A percentile compares a stretch with the other conserved stretches of the same genome.
phyloP scores from a whole-genome alignment of 2,888 invertebrate genomes.

The Invenusta paracnida region DNA sequence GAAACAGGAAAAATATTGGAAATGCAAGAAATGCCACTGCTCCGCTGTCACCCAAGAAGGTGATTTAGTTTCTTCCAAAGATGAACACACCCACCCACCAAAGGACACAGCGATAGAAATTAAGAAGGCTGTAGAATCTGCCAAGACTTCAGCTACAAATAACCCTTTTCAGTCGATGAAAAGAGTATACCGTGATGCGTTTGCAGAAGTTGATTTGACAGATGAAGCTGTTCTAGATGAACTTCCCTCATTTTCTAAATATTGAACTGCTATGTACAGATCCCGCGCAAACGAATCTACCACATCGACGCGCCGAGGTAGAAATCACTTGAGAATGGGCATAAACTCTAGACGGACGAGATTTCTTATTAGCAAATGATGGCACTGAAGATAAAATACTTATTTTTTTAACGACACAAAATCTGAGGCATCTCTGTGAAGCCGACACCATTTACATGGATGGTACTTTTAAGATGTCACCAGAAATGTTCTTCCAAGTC shows the following conservation, averaged over 20 bases:
- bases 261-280: not conserved
- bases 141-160: not conserved
- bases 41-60: no score
- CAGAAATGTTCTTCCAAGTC: no score
- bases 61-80: no score
- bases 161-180: not conserved
- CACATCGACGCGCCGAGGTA: constrained; percentile 2
- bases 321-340: not conserved
- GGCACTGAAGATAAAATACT: not conserved
- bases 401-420: no score
- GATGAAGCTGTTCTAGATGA: not conserved
- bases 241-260: not conserved
- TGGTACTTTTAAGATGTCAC: no score
- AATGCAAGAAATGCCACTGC: no score
- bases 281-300: not conserved
- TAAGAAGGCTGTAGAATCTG: not conserved
- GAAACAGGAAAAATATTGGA: no score
- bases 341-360: not conserved
- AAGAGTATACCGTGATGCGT: not conserved
- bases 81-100: not conserved
- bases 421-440: no score
- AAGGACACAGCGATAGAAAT: not conserved
- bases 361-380: not conserved
- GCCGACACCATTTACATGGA: no score
- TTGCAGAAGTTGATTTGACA: not conserved